Percentiles rank a stretch among this genome's conserved stretches.
Evolutionary conservation across 2,113 vertebrate genomes (phyloP).

Genomic region (Daphoenositta chrysoptera): DNA sequence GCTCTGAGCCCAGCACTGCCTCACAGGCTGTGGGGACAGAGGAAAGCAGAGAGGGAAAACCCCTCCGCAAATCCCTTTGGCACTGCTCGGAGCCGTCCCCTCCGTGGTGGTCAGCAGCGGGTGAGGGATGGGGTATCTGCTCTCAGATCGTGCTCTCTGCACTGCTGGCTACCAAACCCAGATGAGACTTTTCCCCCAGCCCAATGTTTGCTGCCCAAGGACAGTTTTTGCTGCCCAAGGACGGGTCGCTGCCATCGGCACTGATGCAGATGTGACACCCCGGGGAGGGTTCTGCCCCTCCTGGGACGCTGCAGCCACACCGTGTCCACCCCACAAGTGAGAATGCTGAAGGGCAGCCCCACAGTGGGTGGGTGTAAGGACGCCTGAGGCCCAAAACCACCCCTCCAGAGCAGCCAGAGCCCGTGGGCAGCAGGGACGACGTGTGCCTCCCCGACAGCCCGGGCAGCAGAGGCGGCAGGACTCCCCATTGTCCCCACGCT

Average conservation of each 20-base stretch:
- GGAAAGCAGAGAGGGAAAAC: background rate
- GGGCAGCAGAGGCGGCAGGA: background rate
- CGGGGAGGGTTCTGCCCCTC: background rate
- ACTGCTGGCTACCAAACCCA: background rate
- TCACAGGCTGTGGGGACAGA: background rate
- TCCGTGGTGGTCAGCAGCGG: background rate
- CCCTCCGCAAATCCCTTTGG: background rate
- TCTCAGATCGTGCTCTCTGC: background rate
- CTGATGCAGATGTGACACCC: background rate
- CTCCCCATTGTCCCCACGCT: background rate
- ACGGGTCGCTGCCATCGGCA: background rate
- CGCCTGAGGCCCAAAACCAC: background rate
- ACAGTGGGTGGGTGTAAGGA: rapidly evolving
- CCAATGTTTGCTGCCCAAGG: background rate
- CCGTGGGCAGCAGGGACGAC: rapidly evolving
- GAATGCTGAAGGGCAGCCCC: background rate
- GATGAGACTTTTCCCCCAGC: too few relatives aligned
- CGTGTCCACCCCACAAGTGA: rapidly evolving
- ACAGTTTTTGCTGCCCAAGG: background rate
- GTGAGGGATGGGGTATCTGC: background rate
- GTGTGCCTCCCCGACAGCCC: background rate
- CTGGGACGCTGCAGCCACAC: background rate
- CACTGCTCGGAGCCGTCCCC: background rate
- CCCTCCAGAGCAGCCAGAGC: background rate
- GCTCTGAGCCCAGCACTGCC: background rate